Evolutionary conservation across 1,140 invertebrate genomes (phyloP).

Genomic region (Drosophila varians): DNA sequence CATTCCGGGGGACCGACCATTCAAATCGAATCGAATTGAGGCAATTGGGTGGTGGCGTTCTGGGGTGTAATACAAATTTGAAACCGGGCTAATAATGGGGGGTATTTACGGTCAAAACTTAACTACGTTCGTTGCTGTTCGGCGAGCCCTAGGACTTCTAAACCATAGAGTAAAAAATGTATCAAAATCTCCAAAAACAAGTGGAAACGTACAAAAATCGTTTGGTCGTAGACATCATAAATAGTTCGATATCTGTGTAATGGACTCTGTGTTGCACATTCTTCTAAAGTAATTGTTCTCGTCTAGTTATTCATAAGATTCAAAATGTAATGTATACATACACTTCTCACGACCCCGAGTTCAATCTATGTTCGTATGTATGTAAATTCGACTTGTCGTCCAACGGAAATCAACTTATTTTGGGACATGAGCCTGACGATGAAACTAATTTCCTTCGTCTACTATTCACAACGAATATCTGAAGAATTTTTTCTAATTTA

Average conservation of each 20-base stretch:
- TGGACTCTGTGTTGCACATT: constrained; percentile 52
- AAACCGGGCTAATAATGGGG: constrained; percentile 14
- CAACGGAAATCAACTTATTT: constrained; percentile 10
- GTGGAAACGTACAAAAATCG: constrained; percentile 50
- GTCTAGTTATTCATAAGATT: constrained; percentile 58
- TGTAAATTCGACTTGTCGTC: constrained; percentile 42
- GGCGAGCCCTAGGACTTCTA: constrained; percentile 39
- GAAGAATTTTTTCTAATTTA: constrained; percentile 56
- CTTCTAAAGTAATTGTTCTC: constrained; percentile 49
- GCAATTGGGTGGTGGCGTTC: constrained; percentile 16
- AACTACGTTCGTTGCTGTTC: constrained; percentile 40
- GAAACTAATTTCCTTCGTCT: constrained; percentile 17
- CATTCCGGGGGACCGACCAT: constrained; percentile 11
- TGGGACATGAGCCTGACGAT: constrained; percentile 38
- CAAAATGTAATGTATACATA: constrained; percentile 22
- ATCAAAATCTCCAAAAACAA: constrained; percentile 46
- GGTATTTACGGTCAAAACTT: constrained; percentile 12
- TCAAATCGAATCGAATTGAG: constrained; percentile 4
- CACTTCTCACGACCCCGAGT: constrained; percentile 17
- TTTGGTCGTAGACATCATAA: constrained; percentile 51
- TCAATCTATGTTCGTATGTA: too few species aligned
- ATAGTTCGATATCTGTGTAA: constrained; percentile 42
- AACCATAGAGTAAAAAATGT: constrained; percentile 46
- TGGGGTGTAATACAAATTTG: constrained; percentile 17
- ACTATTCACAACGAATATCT: constrained; percentile 37